These are phyloP conservation scores for Oryzias celebensis DNA, from an alignment of 2,113 vertebrate genomes.

Conservation along the genomic window DNA sequence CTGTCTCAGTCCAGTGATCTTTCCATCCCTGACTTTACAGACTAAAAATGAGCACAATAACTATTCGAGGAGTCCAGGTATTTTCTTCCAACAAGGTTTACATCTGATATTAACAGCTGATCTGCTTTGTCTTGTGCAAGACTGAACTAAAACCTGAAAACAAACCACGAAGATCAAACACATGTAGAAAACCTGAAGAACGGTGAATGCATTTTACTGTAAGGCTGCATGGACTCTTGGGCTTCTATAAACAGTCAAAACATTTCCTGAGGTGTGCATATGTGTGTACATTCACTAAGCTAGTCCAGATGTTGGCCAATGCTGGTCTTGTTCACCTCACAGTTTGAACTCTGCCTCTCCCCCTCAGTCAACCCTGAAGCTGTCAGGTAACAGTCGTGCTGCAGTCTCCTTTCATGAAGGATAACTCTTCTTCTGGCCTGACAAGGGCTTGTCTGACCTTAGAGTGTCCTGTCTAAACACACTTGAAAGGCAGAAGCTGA, in stretches of 20 bases:
- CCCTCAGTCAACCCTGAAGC: conserved; percentile 42
- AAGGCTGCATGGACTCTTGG: conserved; percentile 15
- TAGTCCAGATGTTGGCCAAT: conserved; percentile 64
- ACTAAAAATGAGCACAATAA: conserved; percentile 13
- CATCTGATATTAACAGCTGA: background rate
- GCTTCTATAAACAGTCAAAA: conserved; percentile 30
- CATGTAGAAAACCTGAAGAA: no score
- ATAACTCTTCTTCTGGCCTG: no score
- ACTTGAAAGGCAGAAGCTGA: no score
- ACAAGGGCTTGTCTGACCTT: no score
- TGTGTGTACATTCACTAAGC: conserved; percentile 33
- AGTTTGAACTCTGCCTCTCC: conserved; percentile 37
- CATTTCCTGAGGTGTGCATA: conserved; percentile 23
- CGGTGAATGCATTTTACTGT: no score
- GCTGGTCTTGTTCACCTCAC: conserved; percentile 39
- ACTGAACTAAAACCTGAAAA: no score
- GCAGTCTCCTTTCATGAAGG: no score
- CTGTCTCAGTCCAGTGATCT: conserved; percentile 7
- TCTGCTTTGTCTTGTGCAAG: no score
- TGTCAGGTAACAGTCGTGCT: conserved; percentile 9
- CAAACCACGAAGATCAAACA: no score
- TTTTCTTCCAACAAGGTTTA: background rate
- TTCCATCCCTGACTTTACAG: conserved; percentile 20
- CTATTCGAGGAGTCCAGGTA: conserved; percentile 9
- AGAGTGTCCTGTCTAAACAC: no score